Conservation (phyloP, 2,797 vertebrate genomes). For the Bradypodion ventrale region DNA sequence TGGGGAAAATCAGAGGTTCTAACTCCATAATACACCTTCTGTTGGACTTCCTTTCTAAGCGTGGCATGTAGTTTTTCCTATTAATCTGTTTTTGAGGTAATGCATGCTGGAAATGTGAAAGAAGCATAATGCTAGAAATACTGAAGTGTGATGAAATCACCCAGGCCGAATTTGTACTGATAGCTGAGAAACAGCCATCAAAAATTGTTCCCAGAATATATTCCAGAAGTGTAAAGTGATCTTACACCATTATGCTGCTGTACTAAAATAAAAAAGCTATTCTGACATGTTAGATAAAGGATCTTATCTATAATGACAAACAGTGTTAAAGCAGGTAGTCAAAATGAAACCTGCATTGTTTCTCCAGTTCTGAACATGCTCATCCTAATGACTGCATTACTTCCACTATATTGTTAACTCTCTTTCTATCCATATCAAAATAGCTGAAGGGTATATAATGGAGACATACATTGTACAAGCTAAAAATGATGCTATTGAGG, state of each 20-base stretch:
- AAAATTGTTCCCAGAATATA: slow-evolving; percentile 49
- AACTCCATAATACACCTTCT: too few relatives aligned
- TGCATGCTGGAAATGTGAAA: too few relatives aligned
- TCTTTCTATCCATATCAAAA: slow-evolving; percentile 29
- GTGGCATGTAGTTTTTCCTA: too few relatives aligned
- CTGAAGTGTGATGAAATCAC: background rate
- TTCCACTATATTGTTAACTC: slow-evolving; percentile 34
- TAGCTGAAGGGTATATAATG: slow-evolving; percentile 30
- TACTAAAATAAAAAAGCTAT: slow-evolving; percentile 52
- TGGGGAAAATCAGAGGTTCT: too few relatives aligned
- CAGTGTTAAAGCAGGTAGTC: slow-evolving; percentile 46
- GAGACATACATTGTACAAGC: slow-evolving; percentile 30
- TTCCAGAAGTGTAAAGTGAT: slow-evolving; percentile 46
- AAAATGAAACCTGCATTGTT: slow-evolving; percentile 55
- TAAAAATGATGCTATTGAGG: slow-evolving; percentile 54
- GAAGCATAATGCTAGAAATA: slow-evolving; percentile 46
- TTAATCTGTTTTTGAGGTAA: background rate
- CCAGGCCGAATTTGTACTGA: slow-evolving; percentile 46
- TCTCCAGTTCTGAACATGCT: slow-evolving; percentile 45
- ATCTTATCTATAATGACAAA: slow-evolving; percentile 50
- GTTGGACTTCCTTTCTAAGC: too few relatives aligned
- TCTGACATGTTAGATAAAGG: slow-evolving; percentile 53
- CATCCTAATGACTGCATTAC: slow-evolving; percentile 51
- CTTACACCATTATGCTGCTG: slow-evolving; percentile 43
- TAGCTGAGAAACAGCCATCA: slow-evolving; percentile 46